Base-by-base conservation (phyloP, 2,888 invertebrate species). In the Lepidochrysops patricia region DNA sequence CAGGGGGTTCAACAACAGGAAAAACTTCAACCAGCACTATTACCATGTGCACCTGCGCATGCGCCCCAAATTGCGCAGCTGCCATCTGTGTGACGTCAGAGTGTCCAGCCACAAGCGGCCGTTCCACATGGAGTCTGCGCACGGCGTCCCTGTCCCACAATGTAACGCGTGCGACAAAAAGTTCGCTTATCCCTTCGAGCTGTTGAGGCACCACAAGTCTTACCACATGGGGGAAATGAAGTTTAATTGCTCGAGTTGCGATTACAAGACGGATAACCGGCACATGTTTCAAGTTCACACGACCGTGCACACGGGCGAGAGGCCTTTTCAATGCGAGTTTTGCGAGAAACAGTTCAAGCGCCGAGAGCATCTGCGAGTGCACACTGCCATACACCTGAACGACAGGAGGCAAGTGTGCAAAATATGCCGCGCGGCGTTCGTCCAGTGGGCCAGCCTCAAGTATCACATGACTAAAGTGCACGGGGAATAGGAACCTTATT, bases 171-270 rank as follows among this genome's bases (percentile, higher is more conserved):
- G 83, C 56, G 75, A 73, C 2, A 81, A 77, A 61, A 79, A 75
- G 58, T 83, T 82, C 61, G 61, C 79, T 0, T 79, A 66, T 34
- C 79, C 76, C 0, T 73, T 73, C 50, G 68, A 76, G 13, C 72
- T 83, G 1, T 54, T 77, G 2, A 67, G 70, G 9, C 82, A 82
- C 48, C 81, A 81, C 27, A 75, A 75, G 61, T 75, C 73, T 29
- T 73, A 74, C 0, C 82, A 82, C 23, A 77, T 82, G 78, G 75
- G 75, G 0, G 79, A 78, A 43, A 78, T 68, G 61, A 84, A 75
- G 26, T 77, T 79, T 12, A 73, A 73, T 19, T 91, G 91, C 62
- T 70, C 78, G 5, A 67, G 87, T 0, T 91, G 91, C 65, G 75
- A 82, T n/a, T 90, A 86, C 66, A 75, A 71, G 0, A 91, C 91